phyloP scores from a whole-genome alignment of 2,888 invertebrate species.

The Agonopterix alstromeriana region DNA sequence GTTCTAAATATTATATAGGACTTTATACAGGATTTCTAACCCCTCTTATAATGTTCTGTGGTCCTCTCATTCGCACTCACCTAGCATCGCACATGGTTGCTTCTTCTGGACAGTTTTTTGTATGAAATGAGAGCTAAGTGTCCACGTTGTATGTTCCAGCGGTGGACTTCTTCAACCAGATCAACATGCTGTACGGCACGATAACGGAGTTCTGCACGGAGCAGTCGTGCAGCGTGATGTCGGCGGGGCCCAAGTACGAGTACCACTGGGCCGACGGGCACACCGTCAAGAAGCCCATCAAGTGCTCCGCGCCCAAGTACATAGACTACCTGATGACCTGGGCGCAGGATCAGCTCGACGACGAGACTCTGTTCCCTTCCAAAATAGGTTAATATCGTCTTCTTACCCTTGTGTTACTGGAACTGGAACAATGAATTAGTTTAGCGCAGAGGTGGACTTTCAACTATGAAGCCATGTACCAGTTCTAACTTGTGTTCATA shows the following conservation, averaged over 20 bases:
- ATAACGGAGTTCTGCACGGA: constrained; percentile 99
- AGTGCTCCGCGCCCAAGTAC: constrained; percentile 99
- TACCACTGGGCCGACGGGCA: constrained; percentile 99
- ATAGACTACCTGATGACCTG: constrained; percentile 99
- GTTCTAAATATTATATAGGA: no score
- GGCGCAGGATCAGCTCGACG: constrained; percentile 99
- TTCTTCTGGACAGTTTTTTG: background rate
- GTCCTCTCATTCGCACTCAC: no score
- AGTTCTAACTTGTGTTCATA: no score
- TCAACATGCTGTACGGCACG: constrained; percentile 99
- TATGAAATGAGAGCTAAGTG: background rate
- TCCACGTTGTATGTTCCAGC: constrained; percentile 78
- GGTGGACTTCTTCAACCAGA: constrained; percentile 99
- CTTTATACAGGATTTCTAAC: no score
- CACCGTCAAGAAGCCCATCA: constrained; percentile 98
- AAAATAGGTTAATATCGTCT: constrained; percentile 81
- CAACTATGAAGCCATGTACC: no score
- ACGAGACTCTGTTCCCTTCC: constrained; percentile 98
- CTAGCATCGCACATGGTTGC: no score
- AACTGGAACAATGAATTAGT: no score
- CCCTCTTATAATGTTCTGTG: no score
- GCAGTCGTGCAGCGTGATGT: constrained; percentile 98
- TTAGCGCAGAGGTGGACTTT: no score
- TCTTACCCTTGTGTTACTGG: no score
- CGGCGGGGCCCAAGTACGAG: constrained; percentile 99